phyloP scores from a whole-genome alignment of 2,113 vertebrate genomes.

The Syngnathus floridae region DNA sequence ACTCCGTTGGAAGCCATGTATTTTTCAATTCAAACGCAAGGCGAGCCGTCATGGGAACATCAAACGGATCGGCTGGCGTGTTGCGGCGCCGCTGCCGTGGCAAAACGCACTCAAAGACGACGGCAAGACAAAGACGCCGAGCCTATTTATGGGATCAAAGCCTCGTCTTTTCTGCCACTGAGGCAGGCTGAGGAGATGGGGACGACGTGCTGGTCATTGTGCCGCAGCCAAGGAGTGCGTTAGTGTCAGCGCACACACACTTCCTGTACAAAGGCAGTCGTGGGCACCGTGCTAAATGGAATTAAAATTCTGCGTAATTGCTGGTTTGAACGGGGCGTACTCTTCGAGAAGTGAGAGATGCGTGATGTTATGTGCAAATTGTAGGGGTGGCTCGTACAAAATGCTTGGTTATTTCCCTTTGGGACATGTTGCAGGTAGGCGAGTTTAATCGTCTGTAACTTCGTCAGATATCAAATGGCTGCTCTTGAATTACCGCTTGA shows the following conservation, averaged over 20 bases:
- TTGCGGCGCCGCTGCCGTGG: not conserved
- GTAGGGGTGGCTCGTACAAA: not conserved
- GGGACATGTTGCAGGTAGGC: not conserved
- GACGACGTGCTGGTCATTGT: constrained; percentile 35
- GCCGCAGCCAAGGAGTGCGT: constrained; percentile 39
- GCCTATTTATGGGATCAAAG: constrained; percentile 13
- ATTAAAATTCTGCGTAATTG: constrained; percentile 56
- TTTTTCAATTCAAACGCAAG: not conserved
- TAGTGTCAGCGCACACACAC: constrained; percentile 38
- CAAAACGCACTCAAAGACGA: not conserved
- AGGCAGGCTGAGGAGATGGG: not conserved
- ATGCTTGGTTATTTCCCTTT: not conserved
- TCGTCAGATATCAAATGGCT: not conserved
- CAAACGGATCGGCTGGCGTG: not conserved
- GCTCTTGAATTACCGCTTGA: not conserved
- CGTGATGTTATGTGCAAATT: not conserved
- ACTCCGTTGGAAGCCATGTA: not conserved
- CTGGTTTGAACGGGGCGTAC: constrained; percentile 19
- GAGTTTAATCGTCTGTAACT: not conserved
- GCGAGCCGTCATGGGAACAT: not conserved
- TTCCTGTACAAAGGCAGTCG: constrained; percentile 17
- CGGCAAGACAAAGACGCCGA: constrained; percentile 4
- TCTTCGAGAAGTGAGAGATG: constrained; percentile 27
- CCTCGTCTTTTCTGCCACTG: constrained; percentile 34
- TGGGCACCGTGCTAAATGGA: constrained; percentile 28